Evolutionary conservation across 2,797 vertebrate species (phyloP), one percentile per base, ranked within the genome.

Genomic region (Chromis chromis): DNA sequence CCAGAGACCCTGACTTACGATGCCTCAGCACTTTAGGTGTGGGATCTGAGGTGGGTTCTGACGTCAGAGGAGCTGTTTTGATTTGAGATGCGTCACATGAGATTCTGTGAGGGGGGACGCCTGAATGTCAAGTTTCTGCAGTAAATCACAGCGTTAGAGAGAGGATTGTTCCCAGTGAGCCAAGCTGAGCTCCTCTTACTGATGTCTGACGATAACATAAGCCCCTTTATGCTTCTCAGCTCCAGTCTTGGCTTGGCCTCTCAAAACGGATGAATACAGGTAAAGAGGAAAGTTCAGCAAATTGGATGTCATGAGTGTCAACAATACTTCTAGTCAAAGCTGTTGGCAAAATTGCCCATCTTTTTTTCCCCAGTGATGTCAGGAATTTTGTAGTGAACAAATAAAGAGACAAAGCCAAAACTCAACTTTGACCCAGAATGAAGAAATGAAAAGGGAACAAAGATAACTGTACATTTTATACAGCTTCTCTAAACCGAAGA

Each of bases 11-110:
- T 39, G 70, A 75, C 65, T 72, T 55, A 25, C 19, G 57, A 78
- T 40, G 63, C 53, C 76, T 85, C 88, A 83, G 86, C 74, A 55
- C 73, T 79, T 86, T 21, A 68, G 78, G 56, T 86, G 84, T 71
- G 88, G 84, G 67, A 22, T 86, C 78, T 80, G 87, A 85, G 78
- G 81, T 63, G 65, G 44, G 39, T 1, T 69, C 64, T 81, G 82
- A 87, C 65, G 54, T 86, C 85, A 84, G 61, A 66, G 40, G 48
- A 22, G 28, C 13, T 3, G 33, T 71, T 81, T 71, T 49, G 27
- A 21, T 82, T 70, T 0, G 13, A 28, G 49, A 61, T 17, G 63
- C 50, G 3, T 85, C 78, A 76, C 1, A 0, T 42, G 68, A 80
- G 67, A 76, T 12, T 56, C 52, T 66, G 40, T 4, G 58, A 62